These are phyloP conservation scores for Scaptomyza flava DNA, from an alignment of 2,888 invertebrate genomes.

Conservation along the genomic window DNA sequence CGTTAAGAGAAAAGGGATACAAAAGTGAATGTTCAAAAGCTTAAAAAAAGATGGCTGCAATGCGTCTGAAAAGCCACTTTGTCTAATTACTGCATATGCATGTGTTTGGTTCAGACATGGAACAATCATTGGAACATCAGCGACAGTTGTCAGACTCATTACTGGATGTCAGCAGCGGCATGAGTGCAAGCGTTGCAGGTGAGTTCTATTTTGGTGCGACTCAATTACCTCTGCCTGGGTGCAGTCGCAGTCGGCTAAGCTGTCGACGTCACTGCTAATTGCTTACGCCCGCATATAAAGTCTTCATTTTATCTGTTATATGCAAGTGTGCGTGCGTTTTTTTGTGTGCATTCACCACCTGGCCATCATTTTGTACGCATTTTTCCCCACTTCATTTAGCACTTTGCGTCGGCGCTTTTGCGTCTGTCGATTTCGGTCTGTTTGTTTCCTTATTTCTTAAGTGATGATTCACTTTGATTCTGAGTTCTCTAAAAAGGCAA, in stretches of 20 bases:
- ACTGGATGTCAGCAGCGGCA: constrained; percentile 37
- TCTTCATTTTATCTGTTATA: constrained; percentile 43
- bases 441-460: constrained; percentile 60
- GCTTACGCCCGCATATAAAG: constrained; percentile 69
- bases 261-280: constrained; percentile 54
- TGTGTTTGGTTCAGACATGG: constrained; percentile 48
- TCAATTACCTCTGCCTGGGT: constrained; percentile 49
- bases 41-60: constrained; percentile 40
- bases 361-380: constrained; percentile 10
- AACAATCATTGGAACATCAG: constrained; percentile 63
- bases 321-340: constrained; percentile 11
- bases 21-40: constrained; percentile 11
- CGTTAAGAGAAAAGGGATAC: background rate
- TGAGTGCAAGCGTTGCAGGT: constrained; percentile 40
- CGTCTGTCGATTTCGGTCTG: constrained; percentile 33
- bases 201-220: constrained; percentile 50
- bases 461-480: constrained; percentile 71
- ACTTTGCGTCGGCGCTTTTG: constrained; percentile 46
- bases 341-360: constrained; percentile 32
- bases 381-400: constrained; percentile 21
- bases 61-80: constrained; percentile 32
- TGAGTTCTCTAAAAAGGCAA: constrained; percentile 24
- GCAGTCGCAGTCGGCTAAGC: constrained; percentile 45
- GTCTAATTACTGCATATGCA: constrained; percentile 39
- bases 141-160: constrained; percentile 36